These are phyloP conservation scores for Hyles euphorbiae DNA, from an alignment of 1,140 invertebrate species.

Conservation along the genomic window DNA sequence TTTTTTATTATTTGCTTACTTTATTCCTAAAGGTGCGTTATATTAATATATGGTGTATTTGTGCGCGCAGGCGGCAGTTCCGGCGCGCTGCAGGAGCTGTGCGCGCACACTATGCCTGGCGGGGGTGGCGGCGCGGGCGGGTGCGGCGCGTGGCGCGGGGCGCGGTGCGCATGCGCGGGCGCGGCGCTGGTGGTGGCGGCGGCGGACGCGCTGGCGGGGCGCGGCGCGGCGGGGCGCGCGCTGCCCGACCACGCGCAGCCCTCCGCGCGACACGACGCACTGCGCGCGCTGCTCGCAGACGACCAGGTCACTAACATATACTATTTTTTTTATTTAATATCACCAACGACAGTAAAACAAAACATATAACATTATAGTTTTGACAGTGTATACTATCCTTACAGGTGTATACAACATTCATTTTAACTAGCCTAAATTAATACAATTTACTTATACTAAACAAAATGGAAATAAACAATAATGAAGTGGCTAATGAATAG, in stretches of 20 bases:
- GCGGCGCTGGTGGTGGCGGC: constrained; percentile 95
- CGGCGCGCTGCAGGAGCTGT: constrained; percentile 47
- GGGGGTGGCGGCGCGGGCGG: constrained; percentile 80
- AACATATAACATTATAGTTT: no score
- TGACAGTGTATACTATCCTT: no score
- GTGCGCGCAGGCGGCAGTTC: constrained; percentile 7
- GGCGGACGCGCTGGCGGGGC: constrained; percentile 94
- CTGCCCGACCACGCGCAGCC: constrained; percentile 83
- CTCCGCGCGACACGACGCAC: constrained; percentile 86
- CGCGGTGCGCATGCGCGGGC: constrained; percentile 75
- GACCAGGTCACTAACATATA: constrained; percentile 10
- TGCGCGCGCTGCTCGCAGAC: constrained; percentile 42
- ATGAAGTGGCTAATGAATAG: no score
- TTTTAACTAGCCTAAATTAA: no score
- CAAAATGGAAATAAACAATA: no score
- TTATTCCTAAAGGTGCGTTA: no score
- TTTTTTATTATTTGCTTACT: no score
- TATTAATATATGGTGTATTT: background rate
- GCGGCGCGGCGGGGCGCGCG: constrained; percentile 91
- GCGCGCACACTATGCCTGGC: constrained; percentile 23
- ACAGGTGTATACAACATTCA: no score
- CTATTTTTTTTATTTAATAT: no score
- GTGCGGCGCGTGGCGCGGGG: constrained; percentile 14
- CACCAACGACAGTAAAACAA: no score
- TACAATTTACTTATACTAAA: no score